Evolutionary conservation across 2,797 vertebrate genomes (phyloP).

Genomic region (Hydrolagus colliei): DNA sequence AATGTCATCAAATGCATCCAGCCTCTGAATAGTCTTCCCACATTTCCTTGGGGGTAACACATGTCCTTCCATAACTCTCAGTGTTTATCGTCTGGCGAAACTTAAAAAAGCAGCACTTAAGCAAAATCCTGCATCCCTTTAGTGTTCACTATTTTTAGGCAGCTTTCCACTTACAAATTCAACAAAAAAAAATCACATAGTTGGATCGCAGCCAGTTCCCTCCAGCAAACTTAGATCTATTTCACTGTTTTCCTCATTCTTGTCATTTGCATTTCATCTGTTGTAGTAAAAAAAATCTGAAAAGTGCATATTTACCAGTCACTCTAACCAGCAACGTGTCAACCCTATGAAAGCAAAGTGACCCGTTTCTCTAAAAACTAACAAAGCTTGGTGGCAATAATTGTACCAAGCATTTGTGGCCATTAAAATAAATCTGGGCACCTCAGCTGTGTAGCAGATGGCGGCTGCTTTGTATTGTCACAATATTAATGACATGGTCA

Average conservation of each 20-base stretch:
- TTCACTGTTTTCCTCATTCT: slow-evolving; percentile 8
- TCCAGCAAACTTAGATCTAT: slow-evolving; percentile 7
- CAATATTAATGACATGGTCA: slow-evolving; percentile 20
- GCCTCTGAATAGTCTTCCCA: not conserved
- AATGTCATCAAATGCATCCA: not conserved
- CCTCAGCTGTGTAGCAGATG: not conserved
- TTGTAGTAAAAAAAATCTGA: not conserved
- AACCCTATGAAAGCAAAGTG: not conserved
- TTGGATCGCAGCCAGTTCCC: not conserved
- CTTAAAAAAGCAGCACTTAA: not conserved
- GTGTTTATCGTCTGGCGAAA: not conserved
- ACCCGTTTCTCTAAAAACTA: not conserved
- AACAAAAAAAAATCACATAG: not conserved
- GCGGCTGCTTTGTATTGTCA: slow-evolving; percentile 12
- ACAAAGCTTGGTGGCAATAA: not conserved
- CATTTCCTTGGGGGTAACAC: not conserved
- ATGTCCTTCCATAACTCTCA: slow-evolving; percentile 6
- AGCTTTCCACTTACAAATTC: slow-evolving; percentile 16
- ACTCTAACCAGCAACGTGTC: not conserved
- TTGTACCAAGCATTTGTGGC: not conserved
- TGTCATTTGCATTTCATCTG: not conserved
- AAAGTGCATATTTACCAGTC: not conserved
- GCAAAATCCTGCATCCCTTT: not conserved
- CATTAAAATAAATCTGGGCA: not conserved
- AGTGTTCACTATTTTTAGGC: not conserved